These are phyloP conservation scores for Limosa lapponica DNA, from an alignment of 2,797 vertebrate genomes.

Conservation along the genomic window DNA sequence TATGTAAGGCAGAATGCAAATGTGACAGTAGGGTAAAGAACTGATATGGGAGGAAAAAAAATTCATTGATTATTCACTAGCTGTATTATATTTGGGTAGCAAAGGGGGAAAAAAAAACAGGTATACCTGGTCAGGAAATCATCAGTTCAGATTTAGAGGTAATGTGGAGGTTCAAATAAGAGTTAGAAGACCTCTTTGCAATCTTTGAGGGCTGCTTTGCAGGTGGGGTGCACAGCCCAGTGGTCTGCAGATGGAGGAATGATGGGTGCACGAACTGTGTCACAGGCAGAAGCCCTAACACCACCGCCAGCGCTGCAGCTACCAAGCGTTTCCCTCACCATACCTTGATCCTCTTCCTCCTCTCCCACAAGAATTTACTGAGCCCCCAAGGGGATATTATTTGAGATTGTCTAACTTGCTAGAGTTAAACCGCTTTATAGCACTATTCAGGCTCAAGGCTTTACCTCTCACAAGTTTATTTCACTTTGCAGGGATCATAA, in stretches of 20 bases:
- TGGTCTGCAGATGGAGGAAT: background rate
- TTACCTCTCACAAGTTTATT: constrained; percentile 48
- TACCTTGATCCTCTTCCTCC: background rate
- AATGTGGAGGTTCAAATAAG: background rate
- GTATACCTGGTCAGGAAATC: background rate
- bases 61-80: background rate
- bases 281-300: background rate
- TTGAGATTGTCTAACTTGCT: constrained; percentile 12
- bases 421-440: constrained; percentile 51
- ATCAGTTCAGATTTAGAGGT: background rate
- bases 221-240: background rate
- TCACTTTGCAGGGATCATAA: constrained; percentile 57
- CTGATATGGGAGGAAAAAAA: background rate
- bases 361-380: constrained; percentile 39
- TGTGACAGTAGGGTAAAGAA: background rate
- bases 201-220: background rate
- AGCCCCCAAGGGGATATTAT: constrained; percentile 3
- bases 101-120: accelerated
- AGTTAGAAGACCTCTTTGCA: background rate
- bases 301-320: accelerated
- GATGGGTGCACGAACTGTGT: background rate
- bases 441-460: constrained; percentile 34
- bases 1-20: background rate
- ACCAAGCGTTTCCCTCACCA: accelerated
- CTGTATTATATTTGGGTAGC: background rate